These are phyloP conservation scores for Coracopsis vasa DNA, from an alignment of 2,113 vertebrate species.

Conservation along the genomic window DNA sequence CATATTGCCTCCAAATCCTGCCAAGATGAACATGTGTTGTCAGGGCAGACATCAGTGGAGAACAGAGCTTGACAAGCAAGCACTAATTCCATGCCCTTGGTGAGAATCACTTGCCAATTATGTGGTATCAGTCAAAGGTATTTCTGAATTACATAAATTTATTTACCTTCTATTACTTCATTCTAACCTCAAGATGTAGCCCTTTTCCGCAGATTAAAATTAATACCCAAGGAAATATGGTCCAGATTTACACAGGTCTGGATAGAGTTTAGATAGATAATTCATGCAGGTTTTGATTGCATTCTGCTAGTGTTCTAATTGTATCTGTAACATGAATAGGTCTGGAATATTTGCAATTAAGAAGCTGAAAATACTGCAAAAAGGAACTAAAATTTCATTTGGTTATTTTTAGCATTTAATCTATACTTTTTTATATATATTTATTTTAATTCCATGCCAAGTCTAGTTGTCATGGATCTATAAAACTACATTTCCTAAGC, in stretches of 20 bases:
- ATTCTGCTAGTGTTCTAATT: not conserved
- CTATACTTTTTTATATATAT: not conserved
- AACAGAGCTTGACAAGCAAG: constrained; percentile 50
- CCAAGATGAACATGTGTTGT: constrained; percentile 63
- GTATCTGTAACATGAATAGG: not conserved
- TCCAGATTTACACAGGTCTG: not conserved
- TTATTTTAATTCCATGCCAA: not conserved
- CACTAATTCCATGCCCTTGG: constrained; percentile 27
- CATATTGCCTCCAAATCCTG: constrained; percentile 1
- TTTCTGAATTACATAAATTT: constrained; percentile 34
- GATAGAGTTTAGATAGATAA: not conserved
- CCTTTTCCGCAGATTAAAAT: not conserved
- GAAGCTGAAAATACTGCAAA: not conserved
- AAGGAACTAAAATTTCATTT: not conserved
- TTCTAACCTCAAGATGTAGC: not conserved
- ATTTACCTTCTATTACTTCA: not conserved
- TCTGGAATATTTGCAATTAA: not conserved
- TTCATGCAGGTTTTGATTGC: not conserved
- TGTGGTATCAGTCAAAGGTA: constrained; percentile 24
- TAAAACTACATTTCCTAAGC: not conserved
- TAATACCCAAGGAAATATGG: not conserved
- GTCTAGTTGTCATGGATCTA: not conserved
- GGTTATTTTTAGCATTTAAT: not conserved
- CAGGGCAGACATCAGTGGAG: constrained; percentile 41
- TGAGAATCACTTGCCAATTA: constrained; percentile 51